Conservation (phyloP, 2,888 invertebrate species). For the Caradrina clavipalpis region DNA sequence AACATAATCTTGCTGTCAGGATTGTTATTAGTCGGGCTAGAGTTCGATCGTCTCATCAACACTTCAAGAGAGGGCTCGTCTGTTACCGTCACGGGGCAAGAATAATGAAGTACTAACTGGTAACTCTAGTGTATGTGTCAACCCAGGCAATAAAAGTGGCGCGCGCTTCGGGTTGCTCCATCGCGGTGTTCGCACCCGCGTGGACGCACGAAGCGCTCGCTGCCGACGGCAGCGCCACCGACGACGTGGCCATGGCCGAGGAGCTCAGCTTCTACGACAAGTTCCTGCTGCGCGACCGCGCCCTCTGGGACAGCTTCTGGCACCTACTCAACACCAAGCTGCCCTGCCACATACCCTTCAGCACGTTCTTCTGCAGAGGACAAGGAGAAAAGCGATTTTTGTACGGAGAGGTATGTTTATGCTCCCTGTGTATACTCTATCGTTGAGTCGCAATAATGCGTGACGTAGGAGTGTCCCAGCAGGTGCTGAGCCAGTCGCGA, state of each 20-base stretch:
- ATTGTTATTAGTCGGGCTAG: neutral
- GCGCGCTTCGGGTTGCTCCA: constrained; percentile 93
- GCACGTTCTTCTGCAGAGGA: constrained; percentile 95
- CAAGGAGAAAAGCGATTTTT: constrained; percentile 90
- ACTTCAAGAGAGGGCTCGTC: no score
- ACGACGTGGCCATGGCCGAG: constrained; percentile 60
- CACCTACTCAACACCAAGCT: constrained; percentile 93
- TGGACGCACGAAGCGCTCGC: constrained; percentile 96
- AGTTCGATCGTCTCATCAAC: neutral
- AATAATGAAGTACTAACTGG: no score
- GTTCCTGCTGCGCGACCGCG: constrained; percentile 93
- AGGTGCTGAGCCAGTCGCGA: constrained; percentile 82
- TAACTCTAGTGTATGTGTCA: neutral
- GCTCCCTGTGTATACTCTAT: neutral
- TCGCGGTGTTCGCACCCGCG: constrained; percentile 98
- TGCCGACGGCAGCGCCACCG: constrained; percentile 64
- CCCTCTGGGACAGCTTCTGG: constrained; percentile 94
- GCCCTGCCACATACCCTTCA: constrained; percentile 92
- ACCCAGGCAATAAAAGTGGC: constrained; percentile 93
- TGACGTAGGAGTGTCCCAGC: constrained; percentile 12
- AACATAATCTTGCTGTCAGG: no score
- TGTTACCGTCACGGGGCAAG: no score
- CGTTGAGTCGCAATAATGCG: neutral
- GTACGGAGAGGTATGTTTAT: constrained; percentile 81
- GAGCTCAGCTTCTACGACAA: constrained; percentile 56